These are phyloP conservation scores for Macropis europaea DNA, from an alignment of 2,888 invertebrate genomes.

Conservation along the genomic window DNA sequence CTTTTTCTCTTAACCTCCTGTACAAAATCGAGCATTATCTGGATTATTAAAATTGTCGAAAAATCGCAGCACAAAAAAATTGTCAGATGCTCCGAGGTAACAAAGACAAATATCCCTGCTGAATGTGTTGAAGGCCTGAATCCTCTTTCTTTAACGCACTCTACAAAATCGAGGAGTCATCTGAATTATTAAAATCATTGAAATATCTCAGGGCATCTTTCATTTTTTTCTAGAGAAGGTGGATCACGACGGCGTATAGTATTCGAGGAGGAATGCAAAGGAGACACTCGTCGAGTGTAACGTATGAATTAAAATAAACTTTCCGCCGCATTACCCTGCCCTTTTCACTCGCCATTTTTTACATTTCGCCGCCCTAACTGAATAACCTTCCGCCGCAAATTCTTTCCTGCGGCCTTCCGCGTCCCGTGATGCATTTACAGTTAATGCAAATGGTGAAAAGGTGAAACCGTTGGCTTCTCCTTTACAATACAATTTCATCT, in stretches of 20 bases:
- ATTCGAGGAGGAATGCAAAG: not conserved
- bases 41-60: too few relatives aligned
- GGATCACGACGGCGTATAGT: not conserved
- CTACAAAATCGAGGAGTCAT: too few relatives aligned
- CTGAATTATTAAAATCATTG: too few relatives aligned
- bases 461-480: conserved; percentile 31
- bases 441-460: conserved; percentile 57
- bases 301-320: conserved; percentile 54
- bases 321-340: conserved; percentile 35
- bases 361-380: conserved; percentile 37
- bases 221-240: not conserved
- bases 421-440: conserved; percentile 44
- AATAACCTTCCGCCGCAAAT: conserved; percentile 48
- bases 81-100: too few relatives aligned
- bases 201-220: too few relatives aligned
- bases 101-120: too few relatives aligned
- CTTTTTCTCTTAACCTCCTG: too few relatives aligned
- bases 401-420: conserved; percentile 41
- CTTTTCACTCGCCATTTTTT: conserved; percentile 26
- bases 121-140: too few relatives aligned
- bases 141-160: too few relatives aligned
- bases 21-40: too few relatives aligned
- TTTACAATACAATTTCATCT: conserved; percentile 50
- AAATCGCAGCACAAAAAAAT: too few relatives aligned
- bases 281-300: conserved; percentile 9